Percentiles rank a stretch among this genome's conserved stretches.
phyloP scores from a whole-genome alignment of 2,797 vertebrate species.

The Austrolebias charrua region DNA sequence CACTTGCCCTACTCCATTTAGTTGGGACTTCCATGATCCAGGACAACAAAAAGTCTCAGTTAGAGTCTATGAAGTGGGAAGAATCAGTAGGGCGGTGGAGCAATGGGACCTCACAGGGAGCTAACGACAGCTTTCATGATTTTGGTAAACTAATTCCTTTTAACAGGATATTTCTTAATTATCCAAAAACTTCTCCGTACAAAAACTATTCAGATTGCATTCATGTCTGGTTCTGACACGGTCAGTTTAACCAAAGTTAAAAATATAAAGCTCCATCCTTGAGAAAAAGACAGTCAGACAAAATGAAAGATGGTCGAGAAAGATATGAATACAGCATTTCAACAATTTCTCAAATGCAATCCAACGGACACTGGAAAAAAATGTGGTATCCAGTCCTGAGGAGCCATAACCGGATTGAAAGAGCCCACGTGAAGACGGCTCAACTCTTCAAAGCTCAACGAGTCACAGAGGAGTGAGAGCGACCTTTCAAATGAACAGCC shows the following conservation, averaged over 20 bases:
- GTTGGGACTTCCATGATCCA: slow-evolving; percentile 87
- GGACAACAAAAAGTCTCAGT: slow-evolving; percentile 28
- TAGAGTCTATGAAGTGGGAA: slow-evolving; percentile 17
- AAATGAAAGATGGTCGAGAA: slow-evolving; percentile 12
- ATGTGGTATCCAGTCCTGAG: slow-evolving; percentile 32
- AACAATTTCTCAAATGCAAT: slow-evolving; percentile 30
- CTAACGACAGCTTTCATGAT: slow-evolving; percentile 40
- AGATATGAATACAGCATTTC: slow-evolving; percentile 29
- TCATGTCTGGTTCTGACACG: slow-evolving; percentile 5
- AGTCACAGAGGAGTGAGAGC: slow-evolving; percentile 22
- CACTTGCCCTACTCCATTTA: slow-evolving; percentile 92
- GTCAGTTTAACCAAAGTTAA: slow-evolving; percentile 56
- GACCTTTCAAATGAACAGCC: slow-evolving; percentile 30
- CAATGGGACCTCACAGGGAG: slow-evolving; percentile 28
- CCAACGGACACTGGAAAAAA: slow-evolving; percentile 32
- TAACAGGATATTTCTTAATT: slow-evolving; percentile 9
- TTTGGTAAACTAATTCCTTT: slow-evolving; percentile 34
- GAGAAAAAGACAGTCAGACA: slow-evolving; percentile 23
- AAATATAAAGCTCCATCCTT: slow-evolving; percentile 59
- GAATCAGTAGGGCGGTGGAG: neutral
- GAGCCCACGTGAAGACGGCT: slow-evolving; percentile 14
- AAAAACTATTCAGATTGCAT: slow-evolving; percentile 22
- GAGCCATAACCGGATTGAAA: slow-evolving; percentile 32
- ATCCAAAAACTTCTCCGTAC: slow-evolving; percentile 45
- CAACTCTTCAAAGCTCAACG: slow-evolving; percentile 11